Base-by-base conservation (phyloP, 2,113 vertebrate species). In the Heliornis fulica region DNA sequence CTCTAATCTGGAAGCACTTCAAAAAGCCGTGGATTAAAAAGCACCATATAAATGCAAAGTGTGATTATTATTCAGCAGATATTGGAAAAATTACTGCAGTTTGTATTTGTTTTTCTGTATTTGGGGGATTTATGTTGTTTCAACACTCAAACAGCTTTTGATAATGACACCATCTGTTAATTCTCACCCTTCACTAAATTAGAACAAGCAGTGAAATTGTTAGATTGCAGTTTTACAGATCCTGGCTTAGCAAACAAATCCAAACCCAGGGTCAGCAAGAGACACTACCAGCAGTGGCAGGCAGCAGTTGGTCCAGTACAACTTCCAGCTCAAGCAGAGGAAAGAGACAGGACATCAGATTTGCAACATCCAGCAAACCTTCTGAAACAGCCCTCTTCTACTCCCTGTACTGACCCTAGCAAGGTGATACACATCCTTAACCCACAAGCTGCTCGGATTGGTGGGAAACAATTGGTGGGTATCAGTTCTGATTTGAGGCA, bases 121-220 rank as follows among this genome's bases (percentile, higher is more conserved):
- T 95, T 92, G 68, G 84, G 61, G 92, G 90, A 94, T 95, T 95
- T 93, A 81, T 94, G 96, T 92, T 94, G 93, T 48, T 93, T 94
- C 92, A 96, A 96, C 94, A 93, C 96, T 96, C 22, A 69, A 96
- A 69, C 93, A 96, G 96, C 86, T 96, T 96, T 96, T 95, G 96
- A 95, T 97, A 96, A 95, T 92, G 93, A 94, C 90, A 96, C 96
- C 96, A 97, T 97, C 95, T 97, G 96, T 90, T 97, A 97, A 95
- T 93, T 90, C 83, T 92, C 86, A 89, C 72, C 96, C 90, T 60
- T 87, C 76, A 34, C 93, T 90, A 94, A 93, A 84, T 82, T 57
- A 84, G 76, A 96, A 92, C 80, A 89, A 97, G 90, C 1, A 29
- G 60, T 40, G 34, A 77, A 87, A 96, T 94, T 82, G 86, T 94